Evolutionary conservation across 2,113 vertebrate genomes (phyloP).

Genomic region (Gymnorhina tibicen): DNA sequence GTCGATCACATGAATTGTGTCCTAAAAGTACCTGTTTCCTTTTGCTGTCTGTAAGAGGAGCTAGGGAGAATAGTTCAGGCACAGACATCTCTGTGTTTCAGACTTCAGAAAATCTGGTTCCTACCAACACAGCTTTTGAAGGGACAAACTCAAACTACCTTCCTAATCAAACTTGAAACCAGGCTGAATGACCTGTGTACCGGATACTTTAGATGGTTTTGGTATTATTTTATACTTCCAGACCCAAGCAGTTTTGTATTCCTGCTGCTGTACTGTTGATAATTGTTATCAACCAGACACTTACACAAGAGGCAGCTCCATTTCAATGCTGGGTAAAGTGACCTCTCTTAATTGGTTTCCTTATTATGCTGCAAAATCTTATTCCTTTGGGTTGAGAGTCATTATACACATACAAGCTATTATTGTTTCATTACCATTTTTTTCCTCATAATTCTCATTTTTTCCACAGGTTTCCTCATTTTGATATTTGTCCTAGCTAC

Average conservation of each 20-base stretch:
- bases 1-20: background rate
- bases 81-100: background rate
- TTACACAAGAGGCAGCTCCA: background rate
- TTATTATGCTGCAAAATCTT: background rate
- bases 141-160: background rate
- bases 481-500: background rate
- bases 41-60: background rate
- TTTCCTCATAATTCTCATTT: background rate
- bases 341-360: background rate
- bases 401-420: background rate
- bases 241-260: background rate
- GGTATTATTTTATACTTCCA: background rate
- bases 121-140: background rate
- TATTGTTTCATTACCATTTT: background rate
- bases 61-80: background rate
- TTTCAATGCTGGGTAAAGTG: background rate
- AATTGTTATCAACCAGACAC: background rate
- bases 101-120: background rate
- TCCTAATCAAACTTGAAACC: background rate
- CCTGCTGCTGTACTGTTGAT: background rate
- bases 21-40: background rate
- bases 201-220: background rate
- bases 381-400: background rate
- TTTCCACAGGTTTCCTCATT: background rate
- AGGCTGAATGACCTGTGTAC: background rate